Conservation (phyloP, 2,113 vertebrate species). For the Gasterosteus nipponicus region DNA sequence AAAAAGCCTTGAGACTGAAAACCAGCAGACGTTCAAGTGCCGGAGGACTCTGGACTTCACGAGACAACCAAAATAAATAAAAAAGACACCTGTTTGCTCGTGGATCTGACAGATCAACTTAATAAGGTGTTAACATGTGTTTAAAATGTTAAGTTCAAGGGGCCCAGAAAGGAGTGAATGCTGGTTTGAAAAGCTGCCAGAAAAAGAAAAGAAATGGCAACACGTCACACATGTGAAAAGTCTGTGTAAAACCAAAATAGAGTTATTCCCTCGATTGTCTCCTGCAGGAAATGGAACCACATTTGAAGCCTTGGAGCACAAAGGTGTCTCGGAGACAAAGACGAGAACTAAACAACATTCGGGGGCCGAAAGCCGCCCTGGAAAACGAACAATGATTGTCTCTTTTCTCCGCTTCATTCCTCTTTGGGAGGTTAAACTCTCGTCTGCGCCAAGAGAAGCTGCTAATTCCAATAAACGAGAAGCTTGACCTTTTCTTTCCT, state of each 20-base stretch:
- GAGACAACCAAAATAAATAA: not conserved
- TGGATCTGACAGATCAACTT: not conserved
- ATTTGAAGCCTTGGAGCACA: slow-evolving; percentile 50
- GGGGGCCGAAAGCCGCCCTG: slow-evolving; percentile 10
- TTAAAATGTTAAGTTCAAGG: not conserved
- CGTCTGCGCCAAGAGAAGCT: slow-evolving; percentile 10
- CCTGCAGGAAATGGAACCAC: slow-evolving; percentile 52
- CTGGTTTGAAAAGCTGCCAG: not conserved
- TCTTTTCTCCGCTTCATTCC: slow-evolving; percentile 20
- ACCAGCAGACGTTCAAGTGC: slow-evolving; percentile 60
- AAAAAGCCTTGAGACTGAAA: slow-evolving; percentile 53
- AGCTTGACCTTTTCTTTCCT: slow-evolving; percentile 45
- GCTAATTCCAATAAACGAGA: slow-evolving; percentile 51
- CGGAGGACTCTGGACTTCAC: not conserved
- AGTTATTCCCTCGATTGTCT: slow-evolving; percentile 37
- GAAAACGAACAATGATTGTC: slow-evolving; percentile 49
- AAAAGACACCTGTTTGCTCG: not conserved
- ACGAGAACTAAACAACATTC: slow-evolving; percentile 18
- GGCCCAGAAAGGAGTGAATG: too few relatives aligned
- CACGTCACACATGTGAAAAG: slow-evolving; percentile 4
- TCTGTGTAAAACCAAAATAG: not conserved
- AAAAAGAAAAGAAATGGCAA: not conserved
- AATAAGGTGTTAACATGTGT: not conserved
- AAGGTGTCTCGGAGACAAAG: slow-evolving; percentile 43
- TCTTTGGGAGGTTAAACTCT: slow-evolving; percentile 19